Evolutionary conservation across 2,888 invertebrate genomes (phyloP), one percentile per base, ranked within the genome.

Genomic region (Brenthis hecate): DNA sequence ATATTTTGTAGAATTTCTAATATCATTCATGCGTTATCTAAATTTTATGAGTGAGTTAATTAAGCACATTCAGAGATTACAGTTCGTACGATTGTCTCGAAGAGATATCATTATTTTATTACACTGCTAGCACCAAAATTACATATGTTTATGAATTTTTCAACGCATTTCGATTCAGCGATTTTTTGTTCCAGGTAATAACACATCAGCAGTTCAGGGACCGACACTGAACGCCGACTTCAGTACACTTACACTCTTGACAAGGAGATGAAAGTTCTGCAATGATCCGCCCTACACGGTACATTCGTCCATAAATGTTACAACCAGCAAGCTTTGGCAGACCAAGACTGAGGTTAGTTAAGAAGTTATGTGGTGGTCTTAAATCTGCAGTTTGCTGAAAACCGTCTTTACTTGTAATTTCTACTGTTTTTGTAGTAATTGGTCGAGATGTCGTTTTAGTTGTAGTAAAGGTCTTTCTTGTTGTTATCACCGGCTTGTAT

Each of bases 221-320:
- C 76, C 94, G 94, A 86, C 98, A 98, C 82, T 97, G 96, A 68
- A 98, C 98, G 58, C 98, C 98, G 72, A 96, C 89, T 82, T 97
- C 96, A 54, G 97, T 97, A 88, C 98, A 98, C 88, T 96, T 95
- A 86, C 98, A 98, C 87, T 96, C 96, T 75, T 95, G 94, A 86
- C 98, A 98, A 14, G 96, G 95, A 68, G 95, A 95, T 6, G 97
- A 97, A 72, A 98, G 89, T 89, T 98, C 97, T 1, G 95, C 94
- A 77, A 98, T 97, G 75, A 97, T 96, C 78, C 95, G 94, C 4
- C 96, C 97, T 13, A 97, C 96, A 32, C 96, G 94, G 85, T 97
- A 97, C 96, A 97, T 97, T 73, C 96, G 94, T 6, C 98, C 98
- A 80, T 97, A 97, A 78, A 98, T 97, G 87, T 98, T 98, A 82